phyloP scores from a whole-genome alignment of 2,113 vertebrate species.

The Monopterus albus region DNA sequence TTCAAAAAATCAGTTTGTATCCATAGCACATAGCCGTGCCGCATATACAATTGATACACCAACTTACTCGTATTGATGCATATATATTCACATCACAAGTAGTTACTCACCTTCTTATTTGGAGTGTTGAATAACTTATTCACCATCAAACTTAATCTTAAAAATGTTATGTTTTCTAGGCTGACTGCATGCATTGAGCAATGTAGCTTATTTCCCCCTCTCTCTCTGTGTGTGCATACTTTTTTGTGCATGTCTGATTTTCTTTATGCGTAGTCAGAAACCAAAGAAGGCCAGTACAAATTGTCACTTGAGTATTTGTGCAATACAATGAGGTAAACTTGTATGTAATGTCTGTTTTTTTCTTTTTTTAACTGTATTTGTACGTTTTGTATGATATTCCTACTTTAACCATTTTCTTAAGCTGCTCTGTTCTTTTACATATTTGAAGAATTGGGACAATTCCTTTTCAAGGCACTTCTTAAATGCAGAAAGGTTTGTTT shows the following conservation, averaged over 20 bases:
- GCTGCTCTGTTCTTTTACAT: constrained; percentile 47
- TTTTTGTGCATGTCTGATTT: constrained; percentile 27
- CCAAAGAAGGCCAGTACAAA: constrained; percentile 69
- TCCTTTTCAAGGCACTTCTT: constrained; percentile 51
- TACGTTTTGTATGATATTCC: constrained; percentile 59
- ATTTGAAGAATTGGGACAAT: constrained; percentile 61
- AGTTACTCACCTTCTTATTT: constrained; percentile 9
- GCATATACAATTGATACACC: constrained; percentile 13
- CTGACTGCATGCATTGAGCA: constrained; percentile 17
- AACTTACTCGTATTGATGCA: constrained; percentile 5
- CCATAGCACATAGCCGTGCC: neutral
- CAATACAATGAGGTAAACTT: constrained; percentile 78
- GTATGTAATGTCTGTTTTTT: constrained; percentile 67
- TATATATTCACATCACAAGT: constrained; percentile 32
- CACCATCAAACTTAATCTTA: constrained; percentile 19
- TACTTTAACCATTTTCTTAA: constrained; percentile 42
- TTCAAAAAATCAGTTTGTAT: constrained; percentile 4
- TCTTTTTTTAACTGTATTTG: constrained; percentile 33
- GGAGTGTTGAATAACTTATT: constrained; percentile 46
- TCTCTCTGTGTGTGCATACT: neutral
- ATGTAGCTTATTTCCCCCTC: constrained; percentile 12
- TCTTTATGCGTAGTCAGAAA: constrained; percentile 34
- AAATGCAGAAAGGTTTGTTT: constrained; percentile 38
- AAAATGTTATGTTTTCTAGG: constrained; percentile 20
- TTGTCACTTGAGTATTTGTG: constrained; percentile 80